Conservation (phyloP, 2,113 vertebrate genomes). For the Oceanites oceanicus region DNA sequence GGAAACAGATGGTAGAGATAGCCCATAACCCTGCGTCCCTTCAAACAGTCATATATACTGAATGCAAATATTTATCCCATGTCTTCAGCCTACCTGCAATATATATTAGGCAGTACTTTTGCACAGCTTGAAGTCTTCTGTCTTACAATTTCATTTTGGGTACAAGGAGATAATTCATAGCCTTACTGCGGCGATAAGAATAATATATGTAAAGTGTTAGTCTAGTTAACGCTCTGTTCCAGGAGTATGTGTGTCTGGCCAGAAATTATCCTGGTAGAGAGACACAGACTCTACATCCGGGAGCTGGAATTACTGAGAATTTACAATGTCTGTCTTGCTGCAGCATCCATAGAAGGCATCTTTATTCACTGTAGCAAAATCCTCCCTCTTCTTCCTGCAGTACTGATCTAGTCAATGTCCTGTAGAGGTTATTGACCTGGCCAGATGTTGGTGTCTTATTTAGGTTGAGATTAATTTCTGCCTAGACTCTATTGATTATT, state of each 20-base stretch:
- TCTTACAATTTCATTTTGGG: neutral
- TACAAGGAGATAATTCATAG: neutral
- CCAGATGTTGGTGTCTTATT: neutral
- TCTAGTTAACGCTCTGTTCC: neutral
- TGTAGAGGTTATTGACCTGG: neutral
- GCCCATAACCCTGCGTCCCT: neutral
- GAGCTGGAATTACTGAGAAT: neutral
- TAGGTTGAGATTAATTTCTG: neutral
- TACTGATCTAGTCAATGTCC: neutral
- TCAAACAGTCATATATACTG: neutral
- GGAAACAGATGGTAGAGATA: slow-evolving; percentile 31
- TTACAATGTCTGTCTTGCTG: neutral
- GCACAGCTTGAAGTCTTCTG: neutral
- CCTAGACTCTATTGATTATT: neutral
- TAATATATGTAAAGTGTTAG: neutral
- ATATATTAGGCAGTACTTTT: neutral
- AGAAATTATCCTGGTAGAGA: neutral
- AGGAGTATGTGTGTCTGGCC: neutral
- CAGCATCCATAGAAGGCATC: neutral
- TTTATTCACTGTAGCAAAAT: neutral
- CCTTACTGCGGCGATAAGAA: neutral
- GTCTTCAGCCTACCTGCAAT: neutral
- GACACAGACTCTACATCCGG: neutral
- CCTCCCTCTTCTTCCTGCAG: neutral
- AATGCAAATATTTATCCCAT: neutral